These are phyloP conservation scores for Cantharis rufa DNA, from an alignment of 2,888 invertebrate genomes.

Conservation along the genomic window DNA sequence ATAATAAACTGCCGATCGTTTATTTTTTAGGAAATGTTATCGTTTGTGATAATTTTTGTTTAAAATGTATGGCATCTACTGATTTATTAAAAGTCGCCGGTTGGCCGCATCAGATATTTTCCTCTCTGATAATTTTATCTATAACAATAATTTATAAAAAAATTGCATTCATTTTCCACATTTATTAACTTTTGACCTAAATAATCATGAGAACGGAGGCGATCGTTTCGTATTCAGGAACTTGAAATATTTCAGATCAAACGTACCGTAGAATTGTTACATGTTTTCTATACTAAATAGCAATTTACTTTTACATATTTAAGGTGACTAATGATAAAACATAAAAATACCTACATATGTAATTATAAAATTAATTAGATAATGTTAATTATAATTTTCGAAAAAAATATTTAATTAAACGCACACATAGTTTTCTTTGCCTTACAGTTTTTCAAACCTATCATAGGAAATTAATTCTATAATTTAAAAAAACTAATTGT, in stretches of 20 bases:
- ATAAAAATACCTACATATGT: background rate
- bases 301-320: background rate
- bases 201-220: background rate
- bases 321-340: background rate
- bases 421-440: background rate
- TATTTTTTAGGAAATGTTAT: too few relatives aligned
- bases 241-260: slow-evolving; percentile 2
- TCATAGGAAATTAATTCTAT: background rate
- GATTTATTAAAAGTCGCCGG: too few relatives aligned
- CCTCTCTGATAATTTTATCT: background rate
- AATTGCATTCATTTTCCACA: background rate
- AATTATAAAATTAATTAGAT: background rate
- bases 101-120: background rate
- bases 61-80: too few relatives aligned
- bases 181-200: background rate
- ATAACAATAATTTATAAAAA: background rate
- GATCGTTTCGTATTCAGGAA: slow-evolving; percentile 1
- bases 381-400: background rate
- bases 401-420: background rate
- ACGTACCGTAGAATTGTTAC: background rate
- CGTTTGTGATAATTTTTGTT: too few relatives aligned
- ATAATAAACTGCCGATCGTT: too few relatives aligned
- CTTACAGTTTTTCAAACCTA: too few relatives aligned
- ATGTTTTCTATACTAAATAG: background rate
- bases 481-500: background rate